Base-by-base conservation (phyloP, 2,888 invertebrate species). In the Podotricha telesiphe region DNA sequence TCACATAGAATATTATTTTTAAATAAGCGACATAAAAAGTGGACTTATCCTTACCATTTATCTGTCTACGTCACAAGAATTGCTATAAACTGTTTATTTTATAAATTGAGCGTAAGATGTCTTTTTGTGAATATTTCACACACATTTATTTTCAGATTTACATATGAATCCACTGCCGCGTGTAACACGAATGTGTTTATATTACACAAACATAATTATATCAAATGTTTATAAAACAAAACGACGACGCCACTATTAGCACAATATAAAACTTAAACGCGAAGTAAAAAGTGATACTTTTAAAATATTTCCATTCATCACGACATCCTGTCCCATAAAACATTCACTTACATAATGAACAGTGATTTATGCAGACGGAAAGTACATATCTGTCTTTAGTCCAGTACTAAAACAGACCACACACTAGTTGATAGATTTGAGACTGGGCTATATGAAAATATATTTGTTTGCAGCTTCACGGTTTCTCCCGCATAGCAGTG, bases 291-390 rank as follows among this genome's bases (percentile, higher is more conserved):
- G 50, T 63, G 48, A 68, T 68, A 69, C 65, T 67, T 72, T 72
- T 70, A 69, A 70, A 81, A 83, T 82, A 82, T 82, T 83, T 83
- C 77, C 81, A 83, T 85, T 85, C 85, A 87, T 87, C 89, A 87
- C 85, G 83, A 87, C 86, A 89, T 91, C 90, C 90, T 86, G 88
- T 65, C 65, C 77, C 80, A 85, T 89, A 89, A 90, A 90, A 84
- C 89, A 89, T 88, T 87, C 84, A 80, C 82, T 80, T 83, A 84
- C 85, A 83, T 89, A 71, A 71, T 71, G 65, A 68, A 72, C 68
- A 73, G 72, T 73, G 68, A 73, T 73, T 73, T 73, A 73, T 73
- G 68, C 72, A 61, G 68, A 70, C 72, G 70, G 72, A 73, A 70
- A 70, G 70, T 62, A 62, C 62, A 48, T 70, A 73, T 73, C 70